phyloP scores from a whole-genome alignment of 2,888 invertebrate genomes.

The Dolichopus griseipennis region DNA sequence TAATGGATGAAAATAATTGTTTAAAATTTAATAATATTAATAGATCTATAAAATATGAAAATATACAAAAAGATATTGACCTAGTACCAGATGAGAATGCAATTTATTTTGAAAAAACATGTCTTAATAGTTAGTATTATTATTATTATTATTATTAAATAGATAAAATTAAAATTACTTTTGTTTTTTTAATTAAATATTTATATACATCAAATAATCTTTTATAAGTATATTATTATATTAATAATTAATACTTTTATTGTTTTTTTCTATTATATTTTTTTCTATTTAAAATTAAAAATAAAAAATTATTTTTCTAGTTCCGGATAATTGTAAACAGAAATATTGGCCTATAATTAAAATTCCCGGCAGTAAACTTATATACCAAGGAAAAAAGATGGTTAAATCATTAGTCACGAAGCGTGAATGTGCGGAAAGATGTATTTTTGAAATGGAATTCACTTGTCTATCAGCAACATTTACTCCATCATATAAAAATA shows the following conservation, averaged over 20 bases:
- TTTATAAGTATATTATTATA: no score
- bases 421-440: conserved; percentile 58
- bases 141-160: neutral
- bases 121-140: conserved; percentile 34
- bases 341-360: conserved; percentile 69
- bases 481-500: conserved; percentile 41
- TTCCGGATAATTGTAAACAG: conserved; percentile 48
- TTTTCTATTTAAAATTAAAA: no score
- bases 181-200: neutral
- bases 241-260: no score
- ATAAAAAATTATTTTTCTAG: conserved; percentile 31
- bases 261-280: no score
- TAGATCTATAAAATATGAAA: conserved; percentile 29
- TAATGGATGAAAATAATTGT: conserved; percentile 36
- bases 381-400: conserved; percentile 56
- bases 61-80: conserved; percentile 29
- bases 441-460: conserved; percentile 48
- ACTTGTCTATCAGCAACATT: conserved; percentile 52
- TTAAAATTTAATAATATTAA: conserved; percentile 38
- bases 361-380: conserved; percentile 64
- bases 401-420: conserved; percentile 54
- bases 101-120: conserved; percentile 40
- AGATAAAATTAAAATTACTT: conserved; percentile 14
- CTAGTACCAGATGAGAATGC: conserved; percentile 38
- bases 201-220: no score